phyloP scores from a whole-genome alignment of 2,113 vertebrate species.

The Rhodinocichla rosea region DNA sequence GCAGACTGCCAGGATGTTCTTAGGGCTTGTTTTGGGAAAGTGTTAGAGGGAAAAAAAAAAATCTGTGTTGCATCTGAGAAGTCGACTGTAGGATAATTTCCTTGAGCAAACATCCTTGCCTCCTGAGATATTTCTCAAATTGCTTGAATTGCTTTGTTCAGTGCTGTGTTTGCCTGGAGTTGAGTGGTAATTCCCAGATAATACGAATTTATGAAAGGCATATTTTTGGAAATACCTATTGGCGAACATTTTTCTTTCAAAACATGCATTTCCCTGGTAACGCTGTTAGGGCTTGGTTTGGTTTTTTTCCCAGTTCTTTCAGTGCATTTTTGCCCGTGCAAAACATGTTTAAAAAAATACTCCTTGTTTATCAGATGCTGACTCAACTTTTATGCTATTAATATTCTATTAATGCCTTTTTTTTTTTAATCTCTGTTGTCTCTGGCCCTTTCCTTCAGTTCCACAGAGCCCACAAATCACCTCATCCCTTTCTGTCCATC shows the following conservation, averaged over 20 bases:
- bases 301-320: neutral
- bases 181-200: constrained; percentile 10
- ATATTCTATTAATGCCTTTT: neutral
- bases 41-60: neutral
- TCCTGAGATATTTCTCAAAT: neutral
- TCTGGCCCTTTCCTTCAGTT: neutral
- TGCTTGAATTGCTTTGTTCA: neutral
- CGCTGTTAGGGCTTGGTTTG: fast-evolving
- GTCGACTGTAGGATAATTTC: neutral
- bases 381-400: neutral
- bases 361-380: neutral
- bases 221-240: neutral
- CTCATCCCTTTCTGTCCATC: neutral
- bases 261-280: neutral
- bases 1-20: neutral
- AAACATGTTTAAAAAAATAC: neutral
- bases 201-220: neutral
- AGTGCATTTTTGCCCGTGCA: neutral
- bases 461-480: neutral
- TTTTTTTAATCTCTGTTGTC: neutral
- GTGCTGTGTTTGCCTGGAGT: constrained; percentile 6
- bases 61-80: neutral
- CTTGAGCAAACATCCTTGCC: constrained; percentile 8
- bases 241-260: neutral
- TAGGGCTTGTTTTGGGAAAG: neutral